Evolutionary conservation across 1,140 invertebrate species (phyloP), one percentile per base, ranked within the genome.

Genomic region (Drosophila subobscura): DNA sequence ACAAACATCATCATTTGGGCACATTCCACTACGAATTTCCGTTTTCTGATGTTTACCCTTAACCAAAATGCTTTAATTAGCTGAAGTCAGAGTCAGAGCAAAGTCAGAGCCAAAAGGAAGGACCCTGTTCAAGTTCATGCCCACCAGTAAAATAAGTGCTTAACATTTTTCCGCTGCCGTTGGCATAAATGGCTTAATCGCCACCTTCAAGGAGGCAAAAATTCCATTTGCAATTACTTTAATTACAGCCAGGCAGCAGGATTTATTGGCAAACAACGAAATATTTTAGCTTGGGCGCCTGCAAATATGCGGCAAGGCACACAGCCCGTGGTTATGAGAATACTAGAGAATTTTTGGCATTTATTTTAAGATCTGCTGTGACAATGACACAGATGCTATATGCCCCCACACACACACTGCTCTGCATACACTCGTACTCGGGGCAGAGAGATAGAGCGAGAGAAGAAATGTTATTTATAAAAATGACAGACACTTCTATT

Each of bases 401-500:
- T 60, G 10, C 27, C 57, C 54, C 46, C 55, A 50, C 47, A 52
- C 46, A 27, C 33, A 56, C 46, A 44, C 47, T 40, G 37, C 65
- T 57, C 52, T 37, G 55, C 42, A 61, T 66, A 64, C 45, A 61
- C 55, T 37, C 33, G 10, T 37, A 37, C 33, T 12, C 2, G 33
- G 33, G 2, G 10, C 8, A 12, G 33, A 37, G 10, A 10, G 10
- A 37, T 8, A 8, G 29, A 29, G 29, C 4, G 25, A 27, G 25
- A 27, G 25, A 53, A 40, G 77, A 70, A 86, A 77, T 85, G 77
- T 85, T 85, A 80, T 86, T 85, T 85, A 85, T 88, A 86, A 86
- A 85, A 85, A 85, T 86, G 80, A 85, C 81, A 86, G 81, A 86
- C 80, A 85, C 80, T 85, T 85, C 80, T 86, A 85, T 85, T 85